These are phyloP conservation scores for Octopus sinensis DNA, from an alignment of 1,140 invertebrate genomes.

Conservation along the genomic window DNA sequence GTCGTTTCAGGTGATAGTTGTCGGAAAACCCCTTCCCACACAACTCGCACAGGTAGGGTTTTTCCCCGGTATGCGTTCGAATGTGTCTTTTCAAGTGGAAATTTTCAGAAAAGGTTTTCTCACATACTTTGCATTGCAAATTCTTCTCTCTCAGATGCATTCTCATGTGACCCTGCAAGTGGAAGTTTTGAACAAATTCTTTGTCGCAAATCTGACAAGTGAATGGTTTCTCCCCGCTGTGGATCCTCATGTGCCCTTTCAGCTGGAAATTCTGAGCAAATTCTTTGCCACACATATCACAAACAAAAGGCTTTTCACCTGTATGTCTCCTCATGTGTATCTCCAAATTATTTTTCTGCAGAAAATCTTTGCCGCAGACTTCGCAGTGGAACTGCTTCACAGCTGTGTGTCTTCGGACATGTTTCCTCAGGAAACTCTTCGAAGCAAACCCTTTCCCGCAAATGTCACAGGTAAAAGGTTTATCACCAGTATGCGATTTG, in stretches of 20 bases:
- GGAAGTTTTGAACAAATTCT: constrained; percentile 32
- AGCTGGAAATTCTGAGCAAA: constrained; percentile 37
- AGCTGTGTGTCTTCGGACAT: no score
- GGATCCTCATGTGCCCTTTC: constrained; percentile 48
- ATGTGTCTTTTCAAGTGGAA: constrained; percentile 61
- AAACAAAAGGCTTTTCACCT: constrained; percentile 33
- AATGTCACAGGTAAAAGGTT: no score
- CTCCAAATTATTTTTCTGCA: no score
- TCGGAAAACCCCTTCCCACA: constrained; percentile 60
- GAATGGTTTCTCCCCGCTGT: constrained; percentile 53
- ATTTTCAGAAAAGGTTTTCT: constrained; percentile 46
- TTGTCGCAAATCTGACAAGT: constrained; percentile 55
- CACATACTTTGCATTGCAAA: constrained; percentile 64
- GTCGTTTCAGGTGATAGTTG: constrained; percentile 26
- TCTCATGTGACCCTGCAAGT: constrained; percentile 45
- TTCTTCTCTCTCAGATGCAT: constrained; percentile 52
- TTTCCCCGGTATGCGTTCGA: constrained; percentile 80
- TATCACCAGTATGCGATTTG: no score
- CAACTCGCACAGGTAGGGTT: constrained; percentile 75
- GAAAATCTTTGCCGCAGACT: no score
- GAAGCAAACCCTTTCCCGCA: no score
- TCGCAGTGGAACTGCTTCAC: no score
- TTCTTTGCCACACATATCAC: constrained; percentile 58
- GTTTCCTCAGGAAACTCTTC: no score
- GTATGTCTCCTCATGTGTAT: background rate